phyloP scores from a whole-genome alignment of 2,888 invertebrate species.

The Drosophila macrospina region DNA sequence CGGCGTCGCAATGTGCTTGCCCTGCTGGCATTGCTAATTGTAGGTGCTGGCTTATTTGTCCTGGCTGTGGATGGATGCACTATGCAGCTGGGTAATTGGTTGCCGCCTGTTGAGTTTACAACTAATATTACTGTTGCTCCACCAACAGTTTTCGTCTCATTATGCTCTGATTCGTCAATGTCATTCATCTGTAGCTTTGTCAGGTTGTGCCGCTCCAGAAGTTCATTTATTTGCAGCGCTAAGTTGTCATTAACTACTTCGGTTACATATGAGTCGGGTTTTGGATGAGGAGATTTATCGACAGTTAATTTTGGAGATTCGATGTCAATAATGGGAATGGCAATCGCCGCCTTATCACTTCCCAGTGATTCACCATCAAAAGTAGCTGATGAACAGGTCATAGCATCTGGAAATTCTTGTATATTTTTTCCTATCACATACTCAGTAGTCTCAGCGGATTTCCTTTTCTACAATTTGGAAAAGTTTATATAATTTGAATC shows the following conservation, averaged over 20 bases:
- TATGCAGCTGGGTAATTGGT: conserved; percentile 40
- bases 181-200: conserved; percentile 27
- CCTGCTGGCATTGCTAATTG: background rate
- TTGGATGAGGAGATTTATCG: conserved; percentile 3
- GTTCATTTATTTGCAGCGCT: conserved; percentile 56
- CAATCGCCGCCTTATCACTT: conserved; percentile 9
- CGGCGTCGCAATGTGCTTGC: conserved; percentile 51
- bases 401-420: conserved; percentile 60
- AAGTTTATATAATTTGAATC: background rate
- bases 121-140: conserved; percentile 59
- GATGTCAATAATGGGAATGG: conserved; percentile 3
- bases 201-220: conserved; percentile 60
- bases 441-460: conserved; percentile 3
- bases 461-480: conserved; percentile 31
- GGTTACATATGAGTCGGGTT: conserved; percentile 40
- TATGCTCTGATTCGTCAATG: conserved; percentile 26
- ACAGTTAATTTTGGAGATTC: background rate
- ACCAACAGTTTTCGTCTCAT: conserved; percentile 26
- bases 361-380: conserved; percentile 56
- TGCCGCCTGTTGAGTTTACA: conserved; percentile 46
- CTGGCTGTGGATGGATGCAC: conserved; percentile 26
- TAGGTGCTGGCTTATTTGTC: background rate
- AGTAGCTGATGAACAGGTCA: conserved; percentile 68
- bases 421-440: conserved; percentile 17
- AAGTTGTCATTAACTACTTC: conserved; percentile 56